Evolutionary conservation across 2,888 invertebrate species (phyloP).

Genomic region (Scelioninae gen. 1): DNA sequence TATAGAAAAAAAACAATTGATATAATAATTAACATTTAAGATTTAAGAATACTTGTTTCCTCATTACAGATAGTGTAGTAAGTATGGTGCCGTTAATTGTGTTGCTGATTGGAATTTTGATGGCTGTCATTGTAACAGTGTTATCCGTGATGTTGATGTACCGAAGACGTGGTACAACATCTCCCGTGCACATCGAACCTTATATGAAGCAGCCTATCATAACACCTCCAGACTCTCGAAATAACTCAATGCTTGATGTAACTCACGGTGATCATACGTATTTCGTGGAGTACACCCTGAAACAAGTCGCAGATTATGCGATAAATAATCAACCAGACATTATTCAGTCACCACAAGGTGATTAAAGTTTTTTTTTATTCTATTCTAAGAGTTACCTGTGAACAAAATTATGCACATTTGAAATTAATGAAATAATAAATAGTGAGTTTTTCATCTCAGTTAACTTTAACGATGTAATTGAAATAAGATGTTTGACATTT

Average conservation of each 20-base stretch:
- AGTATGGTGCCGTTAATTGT: slow-evolving; percentile 90
- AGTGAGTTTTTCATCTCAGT: too few relatives aligned
- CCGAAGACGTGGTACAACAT: slow-evolving; percentile 86
- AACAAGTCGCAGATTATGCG: slow-evolving; percentile 84
- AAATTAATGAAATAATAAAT: too few relatives aligned
- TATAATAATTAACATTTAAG: too few relatives aligned
- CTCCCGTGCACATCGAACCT: slow-evolving; percentile 83
- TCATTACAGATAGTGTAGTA: slow-evolving; percentile 88
- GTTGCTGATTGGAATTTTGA: slow-evolving; percentile 88
- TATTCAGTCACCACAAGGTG: slow-evolving; percentile 89
- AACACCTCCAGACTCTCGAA: slow-evolving; percentile 84
- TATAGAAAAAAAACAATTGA: too few relatives aligned
- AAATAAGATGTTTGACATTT: too few relatives aligned
- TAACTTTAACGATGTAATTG: too few relatives aligned
- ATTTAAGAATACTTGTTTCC: too few relatives aligned
- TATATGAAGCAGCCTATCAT: slow-evolving; percentile 84
- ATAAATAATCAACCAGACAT: slow-evolving; percentile 89
- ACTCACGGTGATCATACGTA: slow-evolving; percentile 93
- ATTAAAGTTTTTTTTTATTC: too few relatives aligned
- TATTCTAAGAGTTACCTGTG: too few relatives aligned
- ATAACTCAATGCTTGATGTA: slow-evolving; percentile 88
- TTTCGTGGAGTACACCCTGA: slow-evolving; percentile 93
- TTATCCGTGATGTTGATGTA: slow-evolving; percentile 88
- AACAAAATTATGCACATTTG: too few relatives aligned
- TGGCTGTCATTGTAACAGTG: slow-evolving; percentile 88